phyloP scores from a whole-genome alignment of 30 jellyfish, hydroid and myxozoan species.

The Nemopilema nomurai region DNA sequence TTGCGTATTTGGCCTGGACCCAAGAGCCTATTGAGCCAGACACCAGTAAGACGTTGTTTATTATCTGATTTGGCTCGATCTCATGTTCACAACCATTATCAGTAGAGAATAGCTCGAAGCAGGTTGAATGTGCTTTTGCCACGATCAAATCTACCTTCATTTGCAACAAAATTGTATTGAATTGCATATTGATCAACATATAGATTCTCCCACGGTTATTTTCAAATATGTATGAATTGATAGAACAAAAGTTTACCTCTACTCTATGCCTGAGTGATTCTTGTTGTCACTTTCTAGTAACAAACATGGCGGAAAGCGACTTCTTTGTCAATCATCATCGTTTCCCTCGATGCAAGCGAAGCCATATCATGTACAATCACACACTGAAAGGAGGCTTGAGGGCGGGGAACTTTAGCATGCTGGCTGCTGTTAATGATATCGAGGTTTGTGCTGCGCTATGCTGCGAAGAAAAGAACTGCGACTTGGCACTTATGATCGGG shows the following conservation, averaged over 20 bases:
- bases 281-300: conserved; percentile 53
- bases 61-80: not conserved
- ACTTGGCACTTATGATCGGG: conserved; percentile 95
- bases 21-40: conserved; percentile 98
- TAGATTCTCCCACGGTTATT: too few species aligned
- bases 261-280: too few species aligned
- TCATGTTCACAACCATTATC: not conserved
- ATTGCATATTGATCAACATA: too few species aligned
- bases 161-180: too few species aligned
- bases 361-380: conserved; percentile 97
- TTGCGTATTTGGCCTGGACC: conserved; percentile 99
- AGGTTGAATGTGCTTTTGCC: too few species aligned
- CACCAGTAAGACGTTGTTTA: conserved; percentile 65
- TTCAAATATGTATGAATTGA: too few species aligned
- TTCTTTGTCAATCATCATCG: conserved; percentile 93
- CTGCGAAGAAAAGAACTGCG: conserved; percentile 97
- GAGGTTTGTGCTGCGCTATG: conserved; percentile 99
- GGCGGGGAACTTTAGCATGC: conserved; percentile 97
- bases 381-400: conserved; percentile 96
- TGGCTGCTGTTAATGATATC: conserved; percentile 96
- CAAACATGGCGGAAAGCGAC: conserved; percentile 99
- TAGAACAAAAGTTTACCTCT: too few species aligned
- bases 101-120: too few species aligned
- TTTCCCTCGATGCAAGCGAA: conserved; percentile 88
- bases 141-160: too few species aligned